Evolutionary conservation across 2,888 invertebrate genomes (phyloP).

Genomic region (Rhingia rostrata): DNA sequence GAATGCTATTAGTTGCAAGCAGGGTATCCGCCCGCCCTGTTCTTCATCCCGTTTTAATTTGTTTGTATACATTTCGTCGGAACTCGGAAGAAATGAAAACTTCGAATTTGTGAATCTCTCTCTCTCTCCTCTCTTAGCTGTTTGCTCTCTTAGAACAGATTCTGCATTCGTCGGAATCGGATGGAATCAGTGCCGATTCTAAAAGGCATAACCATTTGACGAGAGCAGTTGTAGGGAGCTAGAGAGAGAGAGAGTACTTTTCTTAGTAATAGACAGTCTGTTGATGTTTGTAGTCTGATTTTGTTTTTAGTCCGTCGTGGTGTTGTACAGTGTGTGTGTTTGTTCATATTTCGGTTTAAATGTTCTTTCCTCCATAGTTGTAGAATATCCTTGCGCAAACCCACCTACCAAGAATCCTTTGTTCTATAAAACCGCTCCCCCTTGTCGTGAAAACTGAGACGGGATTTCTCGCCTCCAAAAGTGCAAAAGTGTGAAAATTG

Average conservation of each 20-base stretch:
- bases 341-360: slow-evolving; percentile 34
- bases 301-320: slow-evolving; percentile 67
- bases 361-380: slow-evolving; percentile 1
- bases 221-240: neutral
- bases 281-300: slow-evolving; percentile 74
- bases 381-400: neutral
- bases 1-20: slow-evolving; percentile 55
- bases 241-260: slow-evolving; percentile 44
- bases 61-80: slow-evolving; percentile 51
- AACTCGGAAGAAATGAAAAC: slow-evolving; percentile 14
- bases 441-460: neutral
- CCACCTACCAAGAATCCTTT: slow-evolving; percentile 4
- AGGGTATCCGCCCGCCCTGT: slow-evolving; percentile 3
- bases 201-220: slow-evolving; percentile 5
- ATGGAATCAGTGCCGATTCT: neutral
- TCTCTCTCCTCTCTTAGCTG: neutral
- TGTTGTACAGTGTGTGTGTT: slow-evolving; percentile 57
- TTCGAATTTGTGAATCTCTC: neutral
- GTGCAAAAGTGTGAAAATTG: neutral
- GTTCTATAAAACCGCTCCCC: neutral
- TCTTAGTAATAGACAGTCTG: slow-evolving; percentile 74
- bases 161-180: neutral
- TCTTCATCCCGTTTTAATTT: too few relatives aligned
- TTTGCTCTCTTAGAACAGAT: slow-evolving; percentile 38
- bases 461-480: neutral